Conservation (phyloP, 2,113 vertebrate genomes). For the human region DNA sequence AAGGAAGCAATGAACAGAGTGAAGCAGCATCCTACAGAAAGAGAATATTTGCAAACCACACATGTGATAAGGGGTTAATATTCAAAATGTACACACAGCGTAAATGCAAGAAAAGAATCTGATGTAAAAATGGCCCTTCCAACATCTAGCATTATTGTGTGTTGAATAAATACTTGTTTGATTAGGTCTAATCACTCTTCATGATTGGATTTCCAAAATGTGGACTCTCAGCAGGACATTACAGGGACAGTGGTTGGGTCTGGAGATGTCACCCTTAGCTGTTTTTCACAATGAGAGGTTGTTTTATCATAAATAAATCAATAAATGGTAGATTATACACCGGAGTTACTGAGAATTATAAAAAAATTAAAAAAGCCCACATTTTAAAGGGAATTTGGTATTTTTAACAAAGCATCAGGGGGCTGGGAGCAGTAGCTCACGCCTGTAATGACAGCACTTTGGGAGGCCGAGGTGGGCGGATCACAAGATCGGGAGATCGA, state of each 20-base stretch:
- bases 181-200: neutral
- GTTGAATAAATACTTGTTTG: neutral
- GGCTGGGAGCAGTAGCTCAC: too few species aligned
- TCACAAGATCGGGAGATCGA: too few species aligned
- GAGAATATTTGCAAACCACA: neutral
- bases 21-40: neutral
- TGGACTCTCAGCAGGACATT: fast-evolving
- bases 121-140: neutral
- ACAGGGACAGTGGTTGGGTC: too few species aligned
- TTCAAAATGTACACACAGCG: neutral
- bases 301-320: neutral
- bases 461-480: too few species aligned
- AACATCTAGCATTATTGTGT: neutral
- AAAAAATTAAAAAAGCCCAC: neutral
- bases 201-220: fast-evolving
- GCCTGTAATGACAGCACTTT: too few species aligned
- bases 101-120: neutral
- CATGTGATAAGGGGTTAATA: neutral
- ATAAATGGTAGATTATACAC: neutral
- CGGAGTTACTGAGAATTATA: neutral
- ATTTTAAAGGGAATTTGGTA: neutral
- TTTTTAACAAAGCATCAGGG: neutral
- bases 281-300: neutral
- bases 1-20: neutral
- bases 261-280: neutral